Base-by-base conservation (phyloP, 1,140 invertebrate genomes). In the Aphis gossypii region DNA sequence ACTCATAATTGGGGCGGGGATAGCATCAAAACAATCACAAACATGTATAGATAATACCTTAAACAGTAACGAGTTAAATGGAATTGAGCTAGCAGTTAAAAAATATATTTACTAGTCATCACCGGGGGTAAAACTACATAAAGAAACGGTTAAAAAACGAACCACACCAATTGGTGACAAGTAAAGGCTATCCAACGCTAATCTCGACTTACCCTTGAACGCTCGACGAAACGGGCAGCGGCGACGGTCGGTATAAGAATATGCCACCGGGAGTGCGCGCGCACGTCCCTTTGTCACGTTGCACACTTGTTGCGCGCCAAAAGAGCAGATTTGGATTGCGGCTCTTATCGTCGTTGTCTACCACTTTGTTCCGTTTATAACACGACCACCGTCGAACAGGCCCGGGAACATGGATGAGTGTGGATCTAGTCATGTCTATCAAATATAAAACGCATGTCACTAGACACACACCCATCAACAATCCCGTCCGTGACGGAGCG, bases 351-450 rank as follows among this genome's bases (percentile, higher is more conserved):
- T 87, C 25, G n/a, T 9, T 48, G 86, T 18, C 8, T 5, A 38
- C 41, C 86, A n/a, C 1, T 18, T 68, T 35, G 8, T 48, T 48
- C 48, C 48, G 48, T 48, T 48, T 48, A 18, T 18, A 54, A 3
- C n/a, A 54, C 48, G 46, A 35, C 38, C 38, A 41, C 48, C 48
- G 89, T 90, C 89, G 89, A 93, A 93, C 92, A 56, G 92, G 54
- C 60, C 82, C 82, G 76, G 92, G 92, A 93, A 93, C 25, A 94
- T 94, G 94, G 94, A 94, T 94, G 94, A 94, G 94, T 94, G 94
- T 94, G 94, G 94, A 94, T 94, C 94, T 94, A 94, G 94, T 94
- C 94, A 94, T 94, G 94, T 88, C 94, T 38, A 14, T n/a, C 44
- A 88, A 94, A 87, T 51, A 48, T 38, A 89, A n/a, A 68, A 60